phyloP scores from a whole-genome alignment of 2,113 vertebrate genomes.

The Muntiacus reevesi region DNA sequence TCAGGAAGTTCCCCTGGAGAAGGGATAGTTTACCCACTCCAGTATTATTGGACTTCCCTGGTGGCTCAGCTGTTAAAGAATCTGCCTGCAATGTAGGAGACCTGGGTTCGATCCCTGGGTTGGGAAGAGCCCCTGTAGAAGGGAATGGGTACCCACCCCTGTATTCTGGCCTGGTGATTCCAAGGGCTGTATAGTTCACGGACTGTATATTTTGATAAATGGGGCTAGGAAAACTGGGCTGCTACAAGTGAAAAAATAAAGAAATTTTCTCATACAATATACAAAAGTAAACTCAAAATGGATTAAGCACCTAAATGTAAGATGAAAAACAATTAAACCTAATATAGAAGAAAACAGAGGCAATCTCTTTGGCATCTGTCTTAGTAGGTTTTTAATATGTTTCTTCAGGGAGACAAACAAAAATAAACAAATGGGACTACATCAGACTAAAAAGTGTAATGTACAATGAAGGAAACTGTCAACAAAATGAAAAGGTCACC shows the following conservation, averaged over 20 bases:
- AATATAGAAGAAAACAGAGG: neutral
- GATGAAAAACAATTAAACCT: neutral
- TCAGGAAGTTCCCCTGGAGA: neutral
- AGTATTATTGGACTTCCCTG: neutral
- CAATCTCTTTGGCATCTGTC: neutral
- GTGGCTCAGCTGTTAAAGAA: neutral
- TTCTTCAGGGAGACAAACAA: neutral
- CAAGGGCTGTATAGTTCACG: neutral
- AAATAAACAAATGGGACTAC: neutral
- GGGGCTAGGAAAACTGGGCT: neutral
- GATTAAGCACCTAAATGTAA: neutral
- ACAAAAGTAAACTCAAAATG: neutral
- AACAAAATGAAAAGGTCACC: neutral
- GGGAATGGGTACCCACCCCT: neutral
- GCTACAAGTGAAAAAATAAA: neutral
- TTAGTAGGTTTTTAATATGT: neutral
- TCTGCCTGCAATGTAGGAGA: neutral
- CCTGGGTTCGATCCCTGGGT: neutral
- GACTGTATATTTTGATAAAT: neutral
- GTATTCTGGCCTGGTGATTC: neutral
- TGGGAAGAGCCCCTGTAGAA: neutral
- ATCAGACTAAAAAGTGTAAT: neutral
- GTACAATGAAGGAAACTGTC: neutral
- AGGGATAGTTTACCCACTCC: neutral
- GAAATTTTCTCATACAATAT: neutral